Base-by-base conservation (phyloP, 2,888 invertebrate species). In the Drymonia ruficornis region DNA sequence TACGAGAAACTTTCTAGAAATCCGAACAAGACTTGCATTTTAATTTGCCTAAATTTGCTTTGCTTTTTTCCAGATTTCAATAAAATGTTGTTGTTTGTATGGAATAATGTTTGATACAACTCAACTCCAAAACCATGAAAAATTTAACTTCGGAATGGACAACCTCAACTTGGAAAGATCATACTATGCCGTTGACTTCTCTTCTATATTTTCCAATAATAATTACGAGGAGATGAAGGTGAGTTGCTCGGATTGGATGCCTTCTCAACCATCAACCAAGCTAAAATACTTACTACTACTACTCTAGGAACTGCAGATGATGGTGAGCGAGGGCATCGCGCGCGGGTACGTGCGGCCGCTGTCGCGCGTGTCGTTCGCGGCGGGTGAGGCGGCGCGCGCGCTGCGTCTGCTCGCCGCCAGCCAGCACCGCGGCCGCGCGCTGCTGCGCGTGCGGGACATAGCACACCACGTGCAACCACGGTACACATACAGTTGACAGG, bases 331-430 rank as follows among this genome's bases (percentile, higher is more conserved):
- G 4, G 89, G 89, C 2, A 86, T 89, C 15, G 56, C 59, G 0
- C 63, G 57, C 0, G 89, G 89, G 0, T 81, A 77, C 56, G 87
- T 89, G 28, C 76, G 81, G 2, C 89, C 89, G 0, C 61, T 89
- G 40, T 63, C 85, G 0, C 79, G 83, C 7, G 76, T 86, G 7
- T 67, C 72, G n/a, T 87, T 78, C 50, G 58, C 63, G 0, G 71
- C 83, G 84, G 4, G 78, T 57, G 0, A 4, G 72, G 7, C 75
- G 80, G 2, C 89, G 87, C 0, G 65, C 11, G 69, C 70, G 1
- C 61, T 70, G 23, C 49, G 48, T 0, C 48, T 70, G 16, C 34
- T 65, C 2, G 53, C 53, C 0, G 49, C 43, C 2, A 61, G 63
- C 42, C 49, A 34, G 1, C 70, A 70, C 50, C 58, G 70, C 42